These are phyloP conservation scores for Drosophila dunni DNA, from an alignment of 1,140 invertebrate species.

Conservation along the genomic window DNA sequence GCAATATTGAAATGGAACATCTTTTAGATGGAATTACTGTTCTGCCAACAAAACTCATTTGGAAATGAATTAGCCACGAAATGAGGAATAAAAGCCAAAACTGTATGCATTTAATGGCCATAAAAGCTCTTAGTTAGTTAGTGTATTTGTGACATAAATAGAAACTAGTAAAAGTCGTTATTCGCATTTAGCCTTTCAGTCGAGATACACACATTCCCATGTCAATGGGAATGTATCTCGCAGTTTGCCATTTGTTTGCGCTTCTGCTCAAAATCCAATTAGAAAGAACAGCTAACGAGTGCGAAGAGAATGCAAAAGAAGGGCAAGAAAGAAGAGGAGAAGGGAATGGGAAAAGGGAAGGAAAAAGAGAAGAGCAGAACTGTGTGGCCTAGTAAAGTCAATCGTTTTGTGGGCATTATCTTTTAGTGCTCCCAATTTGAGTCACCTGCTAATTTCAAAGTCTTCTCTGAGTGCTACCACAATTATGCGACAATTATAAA, in stretches of 20 bases:
- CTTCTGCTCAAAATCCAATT: conserved; percentile 61
- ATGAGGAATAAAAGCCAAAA: too few relatives aligned
- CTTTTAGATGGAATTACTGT: too few relatives aligned
- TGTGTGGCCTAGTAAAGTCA: conserved; percentile 48
- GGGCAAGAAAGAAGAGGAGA: too few relatives aligned
- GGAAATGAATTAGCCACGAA: too few relatives aligned
- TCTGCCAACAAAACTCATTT: too few relatives aligned
- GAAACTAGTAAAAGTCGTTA: conserved; percentile 34
- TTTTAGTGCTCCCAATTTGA: conserved; percentile 63
- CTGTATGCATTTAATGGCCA: too few relatives aligned
- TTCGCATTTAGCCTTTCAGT: conserved; percentile 40
- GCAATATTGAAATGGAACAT: too few relatives aligned
- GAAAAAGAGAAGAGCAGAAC: too few relatives aligned
- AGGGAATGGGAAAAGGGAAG: too few relatives aligned
- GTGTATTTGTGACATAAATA: conserved; percentile 24
- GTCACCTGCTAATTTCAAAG: conserved; percentile 58
- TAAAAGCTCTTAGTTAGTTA: background rate
- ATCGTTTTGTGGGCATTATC: conserved; percentile 6
- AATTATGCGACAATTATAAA: conserved; percentile 76
- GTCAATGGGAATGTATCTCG: conserved; percentile 19
- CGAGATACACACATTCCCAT: conserved; percentile 6
- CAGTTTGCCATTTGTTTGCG: conserved; percentile 34
- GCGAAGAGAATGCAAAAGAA: conserved; percentile 8
- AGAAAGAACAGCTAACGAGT: conserved; percentile 49
- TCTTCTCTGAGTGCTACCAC: conserved; percentile 10